phyloP scores from a whole-genome alignment of 2,888 invertebrate genomes.

The Cheilosia variabilis region DNA sequence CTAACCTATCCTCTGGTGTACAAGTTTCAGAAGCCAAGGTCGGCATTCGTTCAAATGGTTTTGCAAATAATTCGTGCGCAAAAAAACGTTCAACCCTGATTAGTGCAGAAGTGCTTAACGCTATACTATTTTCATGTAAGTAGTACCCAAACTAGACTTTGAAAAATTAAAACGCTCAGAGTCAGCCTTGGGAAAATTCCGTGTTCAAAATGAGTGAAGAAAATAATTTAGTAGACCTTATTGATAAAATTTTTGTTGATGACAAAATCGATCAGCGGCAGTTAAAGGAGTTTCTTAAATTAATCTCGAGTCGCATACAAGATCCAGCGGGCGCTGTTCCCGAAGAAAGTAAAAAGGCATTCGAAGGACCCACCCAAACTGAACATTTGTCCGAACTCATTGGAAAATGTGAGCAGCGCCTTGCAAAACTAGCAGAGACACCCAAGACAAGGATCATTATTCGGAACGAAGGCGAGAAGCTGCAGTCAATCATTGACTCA shows the following conservation, averaged over 20 bases:
- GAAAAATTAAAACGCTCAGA: no score
- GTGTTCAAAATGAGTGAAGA: neutral
- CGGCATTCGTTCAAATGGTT: no score
- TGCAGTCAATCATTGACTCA: slow-evolving; percentile 22
- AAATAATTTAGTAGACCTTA: neutral
- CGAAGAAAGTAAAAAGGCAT: neutral
- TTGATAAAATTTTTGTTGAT: slow-evolving; percentile 43
- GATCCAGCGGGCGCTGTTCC: neutral
- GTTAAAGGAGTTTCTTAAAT: slow-evolving; percentile 43
- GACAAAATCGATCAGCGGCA: slow-evolving; percentile 8
- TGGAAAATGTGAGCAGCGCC: slow-evolving; percentile 24
- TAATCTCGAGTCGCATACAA: neutral
- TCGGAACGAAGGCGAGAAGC: slow-evolving; percentile 31
- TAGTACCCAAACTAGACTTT: no score
- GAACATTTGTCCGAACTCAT: slow-evolving; percentile 18
- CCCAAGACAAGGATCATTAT: slow-evolving; percentile 33
- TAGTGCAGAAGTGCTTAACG: no score
- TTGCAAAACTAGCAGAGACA: slow-evolving; percentile 1
- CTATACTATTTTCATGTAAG: no score
- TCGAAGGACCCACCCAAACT: neutral
- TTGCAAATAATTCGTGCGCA: no score
- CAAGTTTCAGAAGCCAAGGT: no score
- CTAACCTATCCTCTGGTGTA: no score
- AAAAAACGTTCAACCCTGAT: no score
- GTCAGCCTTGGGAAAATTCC: neutral